Base-by-base conservation (phyloP, 1,140 invertebrate species). In the Tetramorium parvispinum region DNA sequence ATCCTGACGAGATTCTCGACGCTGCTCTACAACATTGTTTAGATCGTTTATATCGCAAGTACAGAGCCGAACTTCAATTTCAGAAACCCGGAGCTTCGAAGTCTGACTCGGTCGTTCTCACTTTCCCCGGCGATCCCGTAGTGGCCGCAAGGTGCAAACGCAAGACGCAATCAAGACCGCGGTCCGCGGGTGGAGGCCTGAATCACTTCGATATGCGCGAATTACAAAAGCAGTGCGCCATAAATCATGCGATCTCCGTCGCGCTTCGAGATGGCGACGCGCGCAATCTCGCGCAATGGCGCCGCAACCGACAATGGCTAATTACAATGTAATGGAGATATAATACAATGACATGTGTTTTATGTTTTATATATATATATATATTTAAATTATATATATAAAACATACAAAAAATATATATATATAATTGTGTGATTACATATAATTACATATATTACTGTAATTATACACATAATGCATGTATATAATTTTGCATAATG, bases 151-250 rank as follows among this genome's bases (percentile, higher is more conserved):
- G 24, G 7, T 46, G 37, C 37, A 46, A 66, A 63, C 11, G 6
- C 21, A 32, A 71, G 24, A 57, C 21, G 24, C 5, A 66, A 40
- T 73, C 40, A 49, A 37, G 37, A 75, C 55, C 43, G n/a, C 13
- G 2, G 7, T 46, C 3, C 6, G 5, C 40, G 18, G 11, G 18
- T 21, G 18, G 57, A 75, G 0, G n/a, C 46, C 51, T 61, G 53
- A 73, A 40, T 73, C 79, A 83, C 78, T 59, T 73, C 32, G 68
- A 73, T 83, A 73, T 75, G 46, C 71, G 53, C 66, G 37, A 83
- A 83, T 83, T 83, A 83, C 79, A 73, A 73, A 83, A 83, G 68
- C 40, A 24, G 68, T 75, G 55, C 53, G 68, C 79, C 79, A 83
- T 83, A 83, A 83, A 73, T 83, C 79, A 83, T 81, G 78, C 78